These are phyloP conservation scores for Pristiophorus japonicus DNA, from an alignment of 2,113 vertebrate genomes.

Conservation along the genomic window DNA sequence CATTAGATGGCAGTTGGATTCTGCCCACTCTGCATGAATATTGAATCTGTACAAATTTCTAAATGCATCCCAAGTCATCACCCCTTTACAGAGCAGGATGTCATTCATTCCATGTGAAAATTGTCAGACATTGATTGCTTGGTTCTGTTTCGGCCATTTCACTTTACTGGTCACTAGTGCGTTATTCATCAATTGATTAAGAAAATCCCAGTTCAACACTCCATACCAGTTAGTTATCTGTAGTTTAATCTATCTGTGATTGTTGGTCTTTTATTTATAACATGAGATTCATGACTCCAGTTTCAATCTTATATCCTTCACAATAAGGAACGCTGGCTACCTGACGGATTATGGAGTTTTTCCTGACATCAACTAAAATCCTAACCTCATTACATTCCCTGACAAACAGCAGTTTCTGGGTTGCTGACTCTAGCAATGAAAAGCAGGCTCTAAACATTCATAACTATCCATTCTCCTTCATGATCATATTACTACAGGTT, in stretches of 20 bases:
- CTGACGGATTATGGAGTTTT: neutral
- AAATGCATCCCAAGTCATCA: neutral
- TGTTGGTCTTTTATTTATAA: neutral
- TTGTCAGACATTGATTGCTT: neutral
- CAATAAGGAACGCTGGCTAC: neutral
- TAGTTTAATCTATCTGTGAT: neutral
- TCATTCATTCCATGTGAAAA: neutral
- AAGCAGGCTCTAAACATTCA: neutral
- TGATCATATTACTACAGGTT: neutral
- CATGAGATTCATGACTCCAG: neutral
- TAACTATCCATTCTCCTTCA: neutral
- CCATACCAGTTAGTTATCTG: neutral
- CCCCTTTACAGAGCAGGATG: neutral
- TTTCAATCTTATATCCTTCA: slow-evolving; percentile 2
- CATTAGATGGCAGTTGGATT: neutral
- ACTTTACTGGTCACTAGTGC: neutral
- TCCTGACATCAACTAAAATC: neutral
- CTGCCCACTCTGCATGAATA: neutral
- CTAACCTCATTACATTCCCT: neutral
- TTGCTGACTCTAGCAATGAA: neutral
- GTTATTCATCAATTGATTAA: neutral
- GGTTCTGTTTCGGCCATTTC: neutral
- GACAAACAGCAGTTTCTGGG: neutral
- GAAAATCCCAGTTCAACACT: neutral
- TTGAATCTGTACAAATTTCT: neutral